Evolutionary conservation across 2,797 vertebrate species (phyloP), one percentile per base, ranked within the genome.

Genomic region (Gymnothorax reevesii): DNA sequence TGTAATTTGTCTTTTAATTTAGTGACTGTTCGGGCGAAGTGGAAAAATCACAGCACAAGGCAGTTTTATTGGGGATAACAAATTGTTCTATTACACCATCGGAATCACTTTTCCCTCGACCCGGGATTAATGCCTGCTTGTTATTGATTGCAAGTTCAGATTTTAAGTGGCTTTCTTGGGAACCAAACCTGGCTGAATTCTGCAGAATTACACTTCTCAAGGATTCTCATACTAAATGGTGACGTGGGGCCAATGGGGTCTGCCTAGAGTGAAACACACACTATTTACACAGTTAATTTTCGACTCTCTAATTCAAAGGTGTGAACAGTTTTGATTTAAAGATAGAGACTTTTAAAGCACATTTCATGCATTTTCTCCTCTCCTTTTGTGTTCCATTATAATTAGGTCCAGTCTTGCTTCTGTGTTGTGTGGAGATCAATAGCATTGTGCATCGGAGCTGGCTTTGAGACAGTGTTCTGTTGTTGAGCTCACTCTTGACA

Each of bases 41-140:
- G 42, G 62, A 57, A 66, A 13, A 86, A 86, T 82, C 62, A 52
- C 57, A 27, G 12, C 10, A 57, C 27, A 7, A 85, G 84, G 17
- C 64, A 33, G 85, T 83, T 83, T 86, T 57, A 83, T 73, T 49
- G 62, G 62, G 27, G 54, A 83, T 82, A 86, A 83, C 85, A 83
- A 86, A 86, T 57, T 71, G 79, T 69, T 54, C 62, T 82, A 77
- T 77, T 77, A 77, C 79, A 71, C 85, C 66, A 82, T 71, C 57
- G 79, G 55, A 86, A 86, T 83, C 62, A 6, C 13, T 77, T 59
- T 83, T 69, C 80, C 66, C 59, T 82, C 79, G 42, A 57, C 25
- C 85, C 15, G 42, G 22, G 85, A 83, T 52, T 69, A 86, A 71
- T 71, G 85, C 27, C 22, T 49, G 62, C 20, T 42, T 42, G 62